phyloP scores from a whole-genome alignment of 2,113 vertebrate species.

The Ophthalmolycus amberensis region DNA sequence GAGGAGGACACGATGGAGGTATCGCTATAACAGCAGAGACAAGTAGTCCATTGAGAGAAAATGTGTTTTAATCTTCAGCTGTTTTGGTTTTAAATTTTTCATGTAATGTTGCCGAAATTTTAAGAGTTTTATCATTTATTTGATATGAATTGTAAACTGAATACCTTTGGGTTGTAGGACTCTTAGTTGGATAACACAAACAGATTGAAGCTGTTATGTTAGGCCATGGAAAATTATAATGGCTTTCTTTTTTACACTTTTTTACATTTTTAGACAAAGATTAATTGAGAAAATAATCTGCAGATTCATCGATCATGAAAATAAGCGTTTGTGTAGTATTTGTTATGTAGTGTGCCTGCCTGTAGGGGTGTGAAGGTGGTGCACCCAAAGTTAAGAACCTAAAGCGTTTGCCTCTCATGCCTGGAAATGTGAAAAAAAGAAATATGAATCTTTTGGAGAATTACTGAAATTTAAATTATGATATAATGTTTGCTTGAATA shows the following conservation, averaged over 20 bases:
- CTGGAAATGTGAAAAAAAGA: neutral
- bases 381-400: neutral
- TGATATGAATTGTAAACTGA: neutral
- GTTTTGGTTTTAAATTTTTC: neutral
- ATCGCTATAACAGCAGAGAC: neutral
- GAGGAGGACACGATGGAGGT: slow-evolving; percentile 92
- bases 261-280: neutral
- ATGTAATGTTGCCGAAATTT: neutral
- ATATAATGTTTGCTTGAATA: neutral
- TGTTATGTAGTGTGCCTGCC: neutral
- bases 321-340: neutral
- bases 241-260: neutral
- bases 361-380: neutral
- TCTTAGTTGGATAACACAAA: neutral
- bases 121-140: neutral
- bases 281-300: neutral
- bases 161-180: neutral
- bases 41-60: neutral
- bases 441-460: neutral
- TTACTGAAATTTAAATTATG: neutral
- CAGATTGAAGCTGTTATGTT: too few relatives aligned
- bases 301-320: neutral
- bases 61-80: neutral
- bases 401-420: neutral
- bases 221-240: neutral